These are phyloP conservation scores for Amblyraja radiata DNA, from an alignment of 2,797 vertebrate species.

Conservation along the genomic window DNA sequence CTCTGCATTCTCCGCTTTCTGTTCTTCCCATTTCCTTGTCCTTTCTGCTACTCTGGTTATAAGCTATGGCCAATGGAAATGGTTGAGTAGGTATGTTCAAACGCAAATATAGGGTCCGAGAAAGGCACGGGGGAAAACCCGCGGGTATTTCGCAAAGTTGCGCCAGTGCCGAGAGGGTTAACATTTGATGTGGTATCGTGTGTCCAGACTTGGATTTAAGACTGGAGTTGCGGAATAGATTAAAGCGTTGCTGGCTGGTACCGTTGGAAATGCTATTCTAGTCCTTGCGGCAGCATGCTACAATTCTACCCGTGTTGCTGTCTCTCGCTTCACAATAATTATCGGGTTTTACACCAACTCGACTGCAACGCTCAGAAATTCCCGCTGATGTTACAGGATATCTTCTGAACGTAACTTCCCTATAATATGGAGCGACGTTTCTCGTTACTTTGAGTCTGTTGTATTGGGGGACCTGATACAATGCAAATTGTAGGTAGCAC, in stretches of 20 bases:
- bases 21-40: not conserved
- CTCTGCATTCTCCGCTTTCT: not conserved
- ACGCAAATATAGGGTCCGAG: not conserved
- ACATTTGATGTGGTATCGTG: slow-evolving; percentile 20
- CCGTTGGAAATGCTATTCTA: not conserved
- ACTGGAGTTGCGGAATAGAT: slow-evolving; percentile 30
- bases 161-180: not conserved
- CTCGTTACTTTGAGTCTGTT: not conserved
- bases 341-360: not conserved
- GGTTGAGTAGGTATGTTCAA: not conserved
- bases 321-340: not conserved
- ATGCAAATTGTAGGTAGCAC: not conserved
- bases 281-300: not conserved
- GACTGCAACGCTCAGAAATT: not conserved
- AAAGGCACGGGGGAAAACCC: not conserved
- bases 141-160: not conserved
- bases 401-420: not conserved
- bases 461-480: no score
- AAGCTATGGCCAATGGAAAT: not conserved
- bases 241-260: slow-evolving; percentile 11
- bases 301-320: not conserved
- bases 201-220: slow-evolving; percentile 19
- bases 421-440: not conserved
- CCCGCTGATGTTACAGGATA: not conserved
- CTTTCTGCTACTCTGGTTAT: not conserved